Evolutionary conservation across 2,888 invertebrate genomes (phyloP).

Genomic region (Machimus rusticus): DNA sequence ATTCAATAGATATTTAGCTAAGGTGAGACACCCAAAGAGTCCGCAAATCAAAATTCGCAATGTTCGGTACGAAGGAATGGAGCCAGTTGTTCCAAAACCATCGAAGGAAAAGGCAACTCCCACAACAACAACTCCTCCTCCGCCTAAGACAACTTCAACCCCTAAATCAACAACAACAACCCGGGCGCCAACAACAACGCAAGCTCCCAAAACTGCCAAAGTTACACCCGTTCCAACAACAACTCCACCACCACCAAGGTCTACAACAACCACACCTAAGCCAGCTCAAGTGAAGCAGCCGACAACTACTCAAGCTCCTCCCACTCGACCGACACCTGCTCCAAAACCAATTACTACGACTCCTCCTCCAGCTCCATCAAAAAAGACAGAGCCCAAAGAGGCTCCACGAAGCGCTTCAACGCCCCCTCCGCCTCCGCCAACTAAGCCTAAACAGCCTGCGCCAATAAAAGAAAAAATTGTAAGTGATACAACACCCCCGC

Average conservation of each 20-base stretch:
- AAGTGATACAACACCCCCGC: slow-evolving; percentile 66
- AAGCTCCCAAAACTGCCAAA: slow-evolving; percentile 48
- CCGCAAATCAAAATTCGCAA: slow-evolving; percentile 57
- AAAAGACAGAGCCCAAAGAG: not conserved
- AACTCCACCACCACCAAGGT: slow-evolving; percentile 50
- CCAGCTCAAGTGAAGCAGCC: slow-evolving; percentile 48
- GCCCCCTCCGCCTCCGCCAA: slow-evolving; percentile 35
- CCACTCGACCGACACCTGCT: slow-evolving; percentile 51
- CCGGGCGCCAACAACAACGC: slow-evolving; percentile 52
- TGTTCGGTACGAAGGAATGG: slow-evolving; percentile 59
- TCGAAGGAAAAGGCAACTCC: slow-evolving; percentile 32
- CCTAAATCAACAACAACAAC: slow-evolving; percentile 49
- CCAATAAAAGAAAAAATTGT: slow-evolving; percentile 68
- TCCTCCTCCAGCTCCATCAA: not conserved
- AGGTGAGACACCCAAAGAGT: slow-evolving; percentile 66
- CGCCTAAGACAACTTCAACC: slow-evolving; percentile 50
- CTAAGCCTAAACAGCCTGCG: slow-evolving; percentile 54
- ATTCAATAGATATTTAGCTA: slow-evolving; percentile 70
- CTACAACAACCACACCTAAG: slow-evolving; percentile 49
- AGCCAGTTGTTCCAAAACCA: slow-evolving; percentile 50
- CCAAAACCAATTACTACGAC: slow-evolving; percentile 39
- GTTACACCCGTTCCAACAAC: slow-evolving; percentile 47
- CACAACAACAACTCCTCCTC: slow-evolving; percentile 50
- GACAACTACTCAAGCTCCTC: slow-evolving; percentile 49
- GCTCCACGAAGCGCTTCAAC: not conserved